Base-by-base conservation (phyloP, 2,113 vertebrate genomes). In the Macquaria australasica region DNA sequence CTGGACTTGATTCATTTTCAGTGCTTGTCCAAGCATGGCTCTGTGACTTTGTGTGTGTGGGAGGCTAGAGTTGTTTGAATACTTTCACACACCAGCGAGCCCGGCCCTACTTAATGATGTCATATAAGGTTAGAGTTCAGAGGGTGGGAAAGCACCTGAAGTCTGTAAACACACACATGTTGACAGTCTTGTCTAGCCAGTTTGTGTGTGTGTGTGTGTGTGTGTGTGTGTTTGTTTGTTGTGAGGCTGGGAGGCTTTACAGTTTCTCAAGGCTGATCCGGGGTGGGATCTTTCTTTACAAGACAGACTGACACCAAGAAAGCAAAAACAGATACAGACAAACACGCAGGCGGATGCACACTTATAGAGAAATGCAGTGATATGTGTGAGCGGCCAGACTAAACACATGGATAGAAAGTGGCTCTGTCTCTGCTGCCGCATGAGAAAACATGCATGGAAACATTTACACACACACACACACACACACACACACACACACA, bases 121-220 rank as follows among this genome's bases (percentile, higher is more conserved):
- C 79, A 79, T 71, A 84, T 76, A 80, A 73, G 82, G 77, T 87
- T 71, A 70, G 48, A 59, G 73, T 73, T 83, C 73, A 80, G n/a
- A 55, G 53, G 77, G 68, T 82, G 74, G 87, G 91, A 92, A 94
- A 90, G 66, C 90, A 93, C 91, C 93, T 91, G 89, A 93, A 73
- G 78, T 85, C 79, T 87, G 82, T 84, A 89, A 93, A 91, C 41
- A 88, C 73, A 79, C 74, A 75, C 73, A 53, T 80, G 84, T 66
- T 81, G 79, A 80, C 59, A 21, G 66, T 79, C 37, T 81, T 4
- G 73, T 90, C 50, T 84, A 56, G 68, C 31, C 20, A 12, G 20
- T 23, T 14, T 58, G 41, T 50, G 12, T 37, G 51, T 70, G 63
- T 63, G 80, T 55, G 48, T n/a, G 11, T 45, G 53, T 31, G 39